phyloP scores from a whole-genome alignment of 2,888 invertebrate species.

The Acanthacorydalis orientalis region DNA sequence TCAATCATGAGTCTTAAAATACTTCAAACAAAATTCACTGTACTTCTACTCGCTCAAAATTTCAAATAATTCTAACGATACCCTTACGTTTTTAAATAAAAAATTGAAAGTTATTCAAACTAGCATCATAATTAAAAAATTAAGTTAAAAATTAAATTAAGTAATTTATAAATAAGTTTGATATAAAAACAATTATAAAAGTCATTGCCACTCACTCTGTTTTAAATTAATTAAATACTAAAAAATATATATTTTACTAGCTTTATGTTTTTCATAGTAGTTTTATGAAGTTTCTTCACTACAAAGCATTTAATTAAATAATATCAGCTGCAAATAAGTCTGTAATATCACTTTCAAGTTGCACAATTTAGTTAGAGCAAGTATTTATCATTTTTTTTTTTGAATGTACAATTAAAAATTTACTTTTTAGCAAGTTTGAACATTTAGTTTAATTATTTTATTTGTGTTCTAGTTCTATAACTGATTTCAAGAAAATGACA shows the following conservation, averaged over 20 bases:
- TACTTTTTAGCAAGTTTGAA: too few relatives aligned
- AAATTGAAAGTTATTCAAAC: background rate
- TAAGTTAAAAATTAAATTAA: conserved; percentile 2
- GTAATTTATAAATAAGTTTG: conserved; percentile 5
- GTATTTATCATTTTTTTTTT: too few relatives aligned
- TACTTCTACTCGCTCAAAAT: too few relatives aligned
- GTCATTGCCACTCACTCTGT: conserved; percentile 1
- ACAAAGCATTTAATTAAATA: conserved; percentile 1
- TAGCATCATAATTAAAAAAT: background rate
- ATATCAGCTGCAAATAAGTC: background rate
- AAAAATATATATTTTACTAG: background rate
- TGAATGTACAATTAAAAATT: too few relatives aligned
- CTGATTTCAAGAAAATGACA: too few relatives aligned
- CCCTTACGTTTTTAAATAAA: background rate
- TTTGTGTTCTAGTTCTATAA: too few relatives aligned
- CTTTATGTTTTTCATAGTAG: background rate
- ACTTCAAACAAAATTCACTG: background rate
- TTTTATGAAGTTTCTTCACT: background rate
- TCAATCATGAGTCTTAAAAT: too few relatives aligned
- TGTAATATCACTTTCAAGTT: conserved; percentile 5
- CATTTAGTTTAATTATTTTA: too few relatives aligned
- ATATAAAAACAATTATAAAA: conserved; percentile 5
- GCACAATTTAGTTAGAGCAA: background rate
- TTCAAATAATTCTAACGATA: background rate
- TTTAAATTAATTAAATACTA: conserved; percentile 1